Evolutionary conservation across 2,888 invertebrate species (phyloP), one percentile per base, ranked within the genome.

Genomic region (Tanaodytes sp.): DNA sequence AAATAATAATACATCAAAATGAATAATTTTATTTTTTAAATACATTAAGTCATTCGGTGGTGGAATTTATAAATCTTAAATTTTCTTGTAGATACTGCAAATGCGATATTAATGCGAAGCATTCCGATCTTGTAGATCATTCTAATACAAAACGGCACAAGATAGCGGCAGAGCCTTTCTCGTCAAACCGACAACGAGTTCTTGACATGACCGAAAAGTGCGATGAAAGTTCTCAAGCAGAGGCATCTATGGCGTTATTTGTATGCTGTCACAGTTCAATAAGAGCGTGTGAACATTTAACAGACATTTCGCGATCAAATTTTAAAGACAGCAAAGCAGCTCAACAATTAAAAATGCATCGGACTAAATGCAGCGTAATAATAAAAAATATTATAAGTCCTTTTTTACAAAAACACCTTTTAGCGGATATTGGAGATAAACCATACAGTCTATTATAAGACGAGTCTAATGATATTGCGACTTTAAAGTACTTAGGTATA

Each of bases 391-490:
- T 76, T 36, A 33, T 74, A 9, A 45, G 46, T n/a, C 70, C 71
- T 20, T 57, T 69, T 36, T 73, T 76, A 43, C 27, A 45, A 14
- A 27, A 58, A 20, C 58, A 69, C 5, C 49, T 77, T 12, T 37
- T 52, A n/a, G 31, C 46, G 33, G 75, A 78, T 46, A 65, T 78
- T 20, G 71, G 71, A n/a, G 66, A 74, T 45, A 16, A 51, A 9
- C 72, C 71, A 14, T 78, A 49, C 40, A 75, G 75, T 42, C 19
- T 77, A 14, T 37, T 77, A 12, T 49, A 77, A n/a, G 77, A 78
- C 42, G 77, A 79, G 43, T 77, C 76, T 1, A 78, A 75, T 14
- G 77, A 79, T 61, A 69, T 77, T 11, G 58, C 73, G 1, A 64
- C 68, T 8, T 46, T 64, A 3, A 76, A 77, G 67, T 54, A 73